Base-by-base conservation (phyloP, 2,888 invertebrate species). In the Tetragonula carbonaria region DNA sequence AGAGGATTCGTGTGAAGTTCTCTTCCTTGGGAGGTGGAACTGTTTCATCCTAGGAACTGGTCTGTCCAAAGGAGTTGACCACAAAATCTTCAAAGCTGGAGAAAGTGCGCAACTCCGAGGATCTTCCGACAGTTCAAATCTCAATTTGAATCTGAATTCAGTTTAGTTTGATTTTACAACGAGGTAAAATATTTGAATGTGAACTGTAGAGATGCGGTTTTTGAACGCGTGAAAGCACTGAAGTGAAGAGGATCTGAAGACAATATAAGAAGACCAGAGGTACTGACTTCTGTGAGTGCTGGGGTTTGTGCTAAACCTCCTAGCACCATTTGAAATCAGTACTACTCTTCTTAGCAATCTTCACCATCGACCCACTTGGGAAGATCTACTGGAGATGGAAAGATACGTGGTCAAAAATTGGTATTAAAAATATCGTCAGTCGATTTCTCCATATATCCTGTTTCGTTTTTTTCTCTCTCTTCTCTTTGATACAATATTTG, bases 291-390 rank as follows among this genome's bases (percentile, higher is more conserved):
- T 92, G 91, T 94, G 94, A 80, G 94, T 94, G 94, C 94, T 94
- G 93, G 94, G 94, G 93, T 94, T 88, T 75, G 81, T 66, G 75
- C 65, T 88, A 62, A 86, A 92, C 91, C 91, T 93, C 94, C 94
- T 94, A 94, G 94, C 94, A 94, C 94, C 94, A 94, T 94, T 94
- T 94, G 94, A 94, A 94, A 94, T 94, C 94, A 94, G 94, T 94
- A 94, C 93, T 93, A 91, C 94, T 94, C 93, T 92, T 94, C 93
- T 93, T 92, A 91, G 85, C 87, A 88, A 77, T 91, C 93, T 78
- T 70, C 93, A 66, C n/a, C 28, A 38, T 70, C 6, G 4, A 45
- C 16, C 21, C 28, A 5, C 14, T n/a, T 23, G 55, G 38, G 62
- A 38, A 38, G 8, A 14, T 38, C 53, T 33, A 23, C 57, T 28